Conservation (phyloP, 2,113 vertebrate species). For the Melanerpes formicivorus region DNA sequence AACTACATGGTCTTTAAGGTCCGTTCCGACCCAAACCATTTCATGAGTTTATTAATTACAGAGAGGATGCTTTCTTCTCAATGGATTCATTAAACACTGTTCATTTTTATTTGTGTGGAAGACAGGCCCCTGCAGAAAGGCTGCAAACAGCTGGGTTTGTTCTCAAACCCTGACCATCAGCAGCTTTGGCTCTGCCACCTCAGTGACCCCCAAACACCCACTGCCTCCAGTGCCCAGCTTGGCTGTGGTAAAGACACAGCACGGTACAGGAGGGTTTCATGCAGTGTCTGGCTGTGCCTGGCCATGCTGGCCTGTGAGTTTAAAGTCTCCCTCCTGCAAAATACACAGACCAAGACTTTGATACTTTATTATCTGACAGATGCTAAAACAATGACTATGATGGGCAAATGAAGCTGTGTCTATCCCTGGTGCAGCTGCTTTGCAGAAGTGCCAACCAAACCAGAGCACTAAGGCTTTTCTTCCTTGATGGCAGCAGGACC, state of each 20-base stretch:
- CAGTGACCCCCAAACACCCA: rapidly evolving
- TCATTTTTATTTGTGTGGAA: rapidly evolving
- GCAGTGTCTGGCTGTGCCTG: rapidly evolving
- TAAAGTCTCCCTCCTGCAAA: not conserved
- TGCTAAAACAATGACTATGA: not conserved
- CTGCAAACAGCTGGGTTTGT: rapidly evolving
- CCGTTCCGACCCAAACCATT: too few relatives aligned
- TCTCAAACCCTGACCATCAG: not conserved
- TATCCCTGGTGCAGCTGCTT: not conserved
- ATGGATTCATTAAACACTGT: rapidly evolving
- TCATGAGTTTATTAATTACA: too few relatives aligned
- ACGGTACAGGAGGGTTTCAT: rapidly evolving
- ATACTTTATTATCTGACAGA: rapidly evolving
- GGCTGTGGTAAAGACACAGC: not conserved
- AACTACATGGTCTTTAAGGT: too few relatives aligned
- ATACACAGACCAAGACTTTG: rapidly evolving
- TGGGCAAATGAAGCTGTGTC: not conserved
- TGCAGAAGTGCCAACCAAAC: not conserved
- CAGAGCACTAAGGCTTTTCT: too few relatives aligned
- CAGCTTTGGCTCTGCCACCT: not conserved
- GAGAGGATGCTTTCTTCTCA: rapidly evolving
- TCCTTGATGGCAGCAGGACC: rapidly evolving
- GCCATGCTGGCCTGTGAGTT: rapidly evolving
- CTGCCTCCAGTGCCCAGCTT: rapidly evolving
- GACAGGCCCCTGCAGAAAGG: not conserved